Percentiles rank a stretch among this genome's conserved stretches.
Evolutionary conservation across 2,797 vertebrate genomes (phyloP).

Genomic region (Sebastes nivosus): DNA sequence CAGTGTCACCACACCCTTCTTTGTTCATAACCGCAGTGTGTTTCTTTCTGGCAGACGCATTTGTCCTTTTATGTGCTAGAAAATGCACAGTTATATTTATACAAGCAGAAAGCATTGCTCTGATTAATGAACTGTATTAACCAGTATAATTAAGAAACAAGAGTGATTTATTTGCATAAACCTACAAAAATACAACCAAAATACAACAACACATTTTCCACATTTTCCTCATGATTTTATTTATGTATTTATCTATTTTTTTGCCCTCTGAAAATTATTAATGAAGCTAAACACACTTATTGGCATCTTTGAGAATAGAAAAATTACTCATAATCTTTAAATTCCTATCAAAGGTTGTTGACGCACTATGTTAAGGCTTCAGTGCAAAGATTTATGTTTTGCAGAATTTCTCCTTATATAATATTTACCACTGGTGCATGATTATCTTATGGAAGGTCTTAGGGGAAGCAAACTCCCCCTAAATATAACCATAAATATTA

Average conservation of each 20-base stretch:
- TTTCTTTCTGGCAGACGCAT: not conserved
- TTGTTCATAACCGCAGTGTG: not conserved
- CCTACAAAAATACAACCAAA: not conserved
- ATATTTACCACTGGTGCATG: not conserved
- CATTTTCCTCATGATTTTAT: not conserved
- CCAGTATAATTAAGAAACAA: not conserved
- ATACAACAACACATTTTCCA: not conserved
- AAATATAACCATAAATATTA: not conserved
- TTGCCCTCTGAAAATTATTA: not conserved
- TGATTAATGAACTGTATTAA: not conserved
- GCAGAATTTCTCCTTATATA: not conserved
- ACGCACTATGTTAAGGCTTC: not conserved
- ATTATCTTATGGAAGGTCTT: not conserved
- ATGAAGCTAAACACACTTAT: not conserved
- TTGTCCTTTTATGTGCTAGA: not conserved
- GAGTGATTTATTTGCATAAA: not conserved
- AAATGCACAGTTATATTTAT: not conserved
- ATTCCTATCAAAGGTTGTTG: not conserved
- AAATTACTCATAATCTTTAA: not conserved
- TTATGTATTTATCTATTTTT: not conserved
- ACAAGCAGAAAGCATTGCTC: not conserved
- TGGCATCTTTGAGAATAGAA: not conserved
- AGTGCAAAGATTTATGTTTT: not conserved
- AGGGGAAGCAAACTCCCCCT: not conserved
- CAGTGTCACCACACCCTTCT: slow-evolving; percentile 3